phyloP scores from a whole-genome alignment of 2,797 vertebrate genomes.

The Chiloscyllium punctatum region DNA sequence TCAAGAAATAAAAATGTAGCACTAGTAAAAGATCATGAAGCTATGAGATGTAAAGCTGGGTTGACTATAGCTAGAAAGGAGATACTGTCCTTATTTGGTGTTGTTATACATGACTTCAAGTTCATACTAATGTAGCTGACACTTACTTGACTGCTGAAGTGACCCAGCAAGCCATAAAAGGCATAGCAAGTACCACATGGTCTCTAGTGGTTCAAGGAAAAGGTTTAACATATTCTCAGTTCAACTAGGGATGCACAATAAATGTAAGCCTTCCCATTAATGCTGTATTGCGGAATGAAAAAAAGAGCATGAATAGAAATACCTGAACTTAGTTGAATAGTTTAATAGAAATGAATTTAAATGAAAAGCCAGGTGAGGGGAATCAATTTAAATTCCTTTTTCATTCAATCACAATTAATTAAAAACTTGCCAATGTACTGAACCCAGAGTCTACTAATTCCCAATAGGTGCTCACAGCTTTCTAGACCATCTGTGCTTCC shows the following conservation, averaged over 20 bases:
- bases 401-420: slow-evolving; percentile 15
- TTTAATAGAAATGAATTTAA: not conserved
- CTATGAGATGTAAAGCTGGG: not conserved
- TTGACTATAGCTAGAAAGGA: not conserved
- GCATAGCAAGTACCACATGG: not conserved
- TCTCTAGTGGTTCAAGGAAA: not conserved
- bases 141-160: not conserved
- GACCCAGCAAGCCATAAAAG: not conserved
- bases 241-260: not conserved
- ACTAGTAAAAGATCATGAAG: not conserved
- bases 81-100: not conserved
- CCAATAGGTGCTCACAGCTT: slow-evolving; percentile 2
- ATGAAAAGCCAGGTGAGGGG: not conserved
- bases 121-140: not conserved
- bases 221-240: not conserved
- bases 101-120: not conserved
- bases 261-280: not conserved
- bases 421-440: not conserved
- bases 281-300: too few species aligned
- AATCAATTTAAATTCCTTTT: slow-evolving; percentile 17
- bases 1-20: not conserved
- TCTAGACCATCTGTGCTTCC: not conserved
- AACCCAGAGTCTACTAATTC: not conserved
- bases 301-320: not conserved
- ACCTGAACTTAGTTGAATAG: not conserved